These are phyloP conservation scores for Phymanthus crucifer DNA, from an alignment of 92 coral and sea anemone genomes.

Conservation along the genomic window DNA sequence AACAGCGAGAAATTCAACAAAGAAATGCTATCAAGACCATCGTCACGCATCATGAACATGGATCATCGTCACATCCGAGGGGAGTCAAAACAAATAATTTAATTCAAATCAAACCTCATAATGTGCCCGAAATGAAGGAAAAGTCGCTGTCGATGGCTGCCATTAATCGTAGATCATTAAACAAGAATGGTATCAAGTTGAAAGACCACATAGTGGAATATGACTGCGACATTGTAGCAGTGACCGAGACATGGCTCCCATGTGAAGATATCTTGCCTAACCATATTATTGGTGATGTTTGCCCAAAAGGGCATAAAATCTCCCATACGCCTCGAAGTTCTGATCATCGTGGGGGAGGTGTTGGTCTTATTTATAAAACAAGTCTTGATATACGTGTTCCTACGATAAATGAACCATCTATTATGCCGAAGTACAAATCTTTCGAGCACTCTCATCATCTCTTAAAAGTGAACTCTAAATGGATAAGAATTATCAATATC, in stretches of 20 bases:
- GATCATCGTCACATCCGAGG: background rate
- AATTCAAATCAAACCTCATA: background rate
- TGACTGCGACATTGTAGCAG: slow-evolving; percentile 21
- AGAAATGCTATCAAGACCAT: slow-evolving; percentile 4
- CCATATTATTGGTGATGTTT: slow-evolving; percentile 10
- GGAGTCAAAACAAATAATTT: slow-evolving; percentile 5
- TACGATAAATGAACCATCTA: background rate
- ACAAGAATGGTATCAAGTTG: slow-evolving; percentile 25
- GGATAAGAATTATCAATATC: slow-evolving; percentile 22
- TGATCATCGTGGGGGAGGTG: slow-evolving; percentile 47
- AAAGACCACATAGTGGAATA: slow-evolving; percentile 35
- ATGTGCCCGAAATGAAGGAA: background rate
- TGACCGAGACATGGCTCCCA: slow-evolving; percentile 49
- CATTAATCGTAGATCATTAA: slow-evolving; percentile 25
- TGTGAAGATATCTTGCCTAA: slow-evolving; percentile 33
- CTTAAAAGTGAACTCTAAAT: slow-evolving; percentile 9
- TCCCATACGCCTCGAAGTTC: slow-evolving; percentile 25
- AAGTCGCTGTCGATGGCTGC: slow-evolving; percentile 16
- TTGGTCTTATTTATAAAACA: slow-evolving; percentile 17
- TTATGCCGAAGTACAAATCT: background rate
- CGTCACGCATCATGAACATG: slow-evolving; percentile 11
- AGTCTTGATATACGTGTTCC: slow-evolving; percentile 22
- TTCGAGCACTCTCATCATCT: slow-evolving; percentile 34
- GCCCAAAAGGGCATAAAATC: slow-evolving; percentile 19
- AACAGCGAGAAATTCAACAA: slow-evolving; percentile 8